phyloP scores from a whole-genome alignment of 1,140 invertebrate species.

The Laupala kohalensis region DNA sequence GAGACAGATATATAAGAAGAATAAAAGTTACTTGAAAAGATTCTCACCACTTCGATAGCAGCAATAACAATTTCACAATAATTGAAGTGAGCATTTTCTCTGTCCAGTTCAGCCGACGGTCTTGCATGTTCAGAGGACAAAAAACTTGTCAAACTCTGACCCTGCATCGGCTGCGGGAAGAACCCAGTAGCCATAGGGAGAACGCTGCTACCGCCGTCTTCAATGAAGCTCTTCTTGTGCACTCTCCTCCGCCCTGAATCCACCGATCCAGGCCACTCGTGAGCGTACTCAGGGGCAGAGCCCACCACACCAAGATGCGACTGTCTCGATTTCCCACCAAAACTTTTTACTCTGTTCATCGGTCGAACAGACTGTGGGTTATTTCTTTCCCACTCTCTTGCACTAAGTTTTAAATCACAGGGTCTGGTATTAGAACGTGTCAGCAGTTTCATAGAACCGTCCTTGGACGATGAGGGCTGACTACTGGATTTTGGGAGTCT shows the following conservation, averaged over 20 bases:
- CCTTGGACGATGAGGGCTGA: not conserved
- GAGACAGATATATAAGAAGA: too few relatives aligned
- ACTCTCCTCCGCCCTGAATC: not conserved
- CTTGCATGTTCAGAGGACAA: slow-evolving; percentile 53
- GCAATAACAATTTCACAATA: slow-evolving; percentile 74
- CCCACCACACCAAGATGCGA: slow-evolving; percentile 20
- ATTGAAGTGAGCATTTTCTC: slow-evolving; percentile 78
- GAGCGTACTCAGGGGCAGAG: slow-evolving; percentile 25
- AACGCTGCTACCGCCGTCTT: slow-evolving; percentile 40
- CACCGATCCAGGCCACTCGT: slow-evolving; percentile 21
- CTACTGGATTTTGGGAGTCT: not conserved
- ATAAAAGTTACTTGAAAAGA: not conserved
- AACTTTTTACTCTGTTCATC: not conserved
- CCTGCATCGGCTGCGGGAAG: slow-evolving; percentile 49
- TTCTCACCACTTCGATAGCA: slow-evolving; percentile 57
- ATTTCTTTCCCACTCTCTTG: slow-evolving; percentile 1
- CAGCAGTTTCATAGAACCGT: not conserved
- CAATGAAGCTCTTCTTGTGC: slow-evolving; percentile 44
- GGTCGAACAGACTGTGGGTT: not conserved
- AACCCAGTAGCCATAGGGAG: slow-evolving; percentile 41
- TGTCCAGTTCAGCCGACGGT: slow-evolving; percentile 62
- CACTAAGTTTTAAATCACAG: slow-evolving; percentile 7
- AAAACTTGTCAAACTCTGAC: slow-evolving; percentile 62
- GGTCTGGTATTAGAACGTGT: slow-evolving; percentile 3
- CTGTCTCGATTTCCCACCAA: slow-evolving; percentile 10